Conservation (phyloP, 1,140 invertebrate species). For the Planococcus citri region DNA sequence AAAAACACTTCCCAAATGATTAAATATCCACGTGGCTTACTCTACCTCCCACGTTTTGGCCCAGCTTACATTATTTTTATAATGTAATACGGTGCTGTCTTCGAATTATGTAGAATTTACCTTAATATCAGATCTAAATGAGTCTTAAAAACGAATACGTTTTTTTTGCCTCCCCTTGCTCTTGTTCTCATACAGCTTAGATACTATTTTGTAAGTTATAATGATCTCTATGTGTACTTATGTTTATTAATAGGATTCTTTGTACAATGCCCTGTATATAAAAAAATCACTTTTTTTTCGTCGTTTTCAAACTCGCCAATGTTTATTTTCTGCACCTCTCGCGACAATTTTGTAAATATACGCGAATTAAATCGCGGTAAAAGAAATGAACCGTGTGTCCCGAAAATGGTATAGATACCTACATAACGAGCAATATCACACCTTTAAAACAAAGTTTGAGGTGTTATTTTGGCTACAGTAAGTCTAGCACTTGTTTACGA, state of each 20-base stretch:
- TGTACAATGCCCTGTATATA: neutral
- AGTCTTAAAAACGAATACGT: neutral
- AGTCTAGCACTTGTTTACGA: too few species aligned
- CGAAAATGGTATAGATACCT: too few species aligned
- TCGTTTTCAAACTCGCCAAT: too few species aligned
- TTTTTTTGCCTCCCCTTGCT: neutral
- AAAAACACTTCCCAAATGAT: slow-evolving; percentile 10
- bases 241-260: neutral
- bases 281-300: too few species aligned
- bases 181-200: too few species aligned
- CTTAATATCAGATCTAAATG: slow-evolving; percentile 8
- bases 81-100: neutral
- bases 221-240: neutral
- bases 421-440: too few species aligned
- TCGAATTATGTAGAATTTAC: neutral
- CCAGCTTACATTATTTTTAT: neutral
- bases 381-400: too few species aligned
- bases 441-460: too few species aligned
- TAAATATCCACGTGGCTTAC: slow-evolving; percentile 16
- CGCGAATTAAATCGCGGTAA: too few species aligned
- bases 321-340: too few species aligned
- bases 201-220: neutral
- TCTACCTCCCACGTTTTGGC: slow-evolving; percentile 14
- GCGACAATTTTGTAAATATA: too few species aligned
- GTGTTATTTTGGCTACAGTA: too few species aligned